These are phyloP conservation scores for Scleropages formosus DNA, from an alignment of 2,797 vertebrate species.

Conservation along the genomic window DNA sequence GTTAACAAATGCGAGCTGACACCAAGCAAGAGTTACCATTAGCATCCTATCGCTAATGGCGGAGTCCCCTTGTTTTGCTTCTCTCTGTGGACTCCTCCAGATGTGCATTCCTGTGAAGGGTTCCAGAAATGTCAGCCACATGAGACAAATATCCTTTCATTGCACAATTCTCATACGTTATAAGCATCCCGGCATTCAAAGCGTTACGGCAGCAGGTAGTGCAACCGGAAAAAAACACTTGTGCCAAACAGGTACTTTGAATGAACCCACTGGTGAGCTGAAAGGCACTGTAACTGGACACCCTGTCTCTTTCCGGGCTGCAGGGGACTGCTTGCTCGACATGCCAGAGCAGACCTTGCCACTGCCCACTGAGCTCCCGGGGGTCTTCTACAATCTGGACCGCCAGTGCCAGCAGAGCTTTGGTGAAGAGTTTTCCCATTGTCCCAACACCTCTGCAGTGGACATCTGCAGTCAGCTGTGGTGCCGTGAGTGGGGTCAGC, in stretches of 20 bases:
- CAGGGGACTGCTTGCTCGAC: constrained; percentile 93
- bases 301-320: not conserved
- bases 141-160: constrained; percentile 37
- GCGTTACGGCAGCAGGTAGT: too few relatives aligned
- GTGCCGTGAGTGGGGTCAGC: constrained; percentile 77
- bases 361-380: constrained; percentile 76
- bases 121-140: constrained; percentile 44
- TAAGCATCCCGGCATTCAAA: not conserved
- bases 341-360: constrained; percentile 70
- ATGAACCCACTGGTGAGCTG: too few relatives aligned
- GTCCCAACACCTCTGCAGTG: constrained; percentile 81
- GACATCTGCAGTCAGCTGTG: constrained; percentile 89
- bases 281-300: not conserved
- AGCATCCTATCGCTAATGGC: not conserved
- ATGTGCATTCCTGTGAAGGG: constrained; percentile 50
- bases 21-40: not conserved
- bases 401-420: constrained; percentile 95
- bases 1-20: not conserved
- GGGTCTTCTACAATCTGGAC: constrained; percentile 79
- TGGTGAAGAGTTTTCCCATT: constrained; percentile 83
- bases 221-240: too few relatives aligned
- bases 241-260: too few relatives aligned
- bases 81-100: constrained; percentile 26
- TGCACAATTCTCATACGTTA: constrained; percentile 38
- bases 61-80: not conserved